Conservation (phyloP, 1,140 invertebrate genomes). For the Tribolium madens region DNA sequence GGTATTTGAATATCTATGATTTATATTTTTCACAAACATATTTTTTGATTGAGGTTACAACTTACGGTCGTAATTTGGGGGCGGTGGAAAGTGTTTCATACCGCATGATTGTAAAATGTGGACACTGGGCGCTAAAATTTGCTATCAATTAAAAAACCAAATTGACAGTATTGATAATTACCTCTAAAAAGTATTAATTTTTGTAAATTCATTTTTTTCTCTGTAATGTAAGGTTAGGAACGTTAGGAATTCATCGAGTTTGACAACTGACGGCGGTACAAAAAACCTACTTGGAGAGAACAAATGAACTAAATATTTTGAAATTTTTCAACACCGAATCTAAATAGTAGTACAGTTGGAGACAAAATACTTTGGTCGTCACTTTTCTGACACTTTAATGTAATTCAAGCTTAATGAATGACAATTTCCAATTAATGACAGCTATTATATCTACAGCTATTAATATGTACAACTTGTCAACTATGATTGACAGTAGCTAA, state of each 20-base stretch:
- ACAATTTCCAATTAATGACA: too few species aligned
- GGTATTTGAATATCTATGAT: constrained; percentile 79
- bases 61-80: constrained; percentile 73
- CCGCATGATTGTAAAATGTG: constrained; percentile 66
- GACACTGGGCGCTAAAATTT: constrained; percentile 58
- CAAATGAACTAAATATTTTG: too few species aligned
- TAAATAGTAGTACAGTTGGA: too few species aligned
- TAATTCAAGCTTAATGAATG: too few species aligned
- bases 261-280: neutral
- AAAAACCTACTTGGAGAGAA: too few species aligned
- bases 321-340: too few species aligned
- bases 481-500: too few species aligned
- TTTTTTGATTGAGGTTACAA: constrained; percentile 13
- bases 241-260: neutral
- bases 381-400: too few species aligned
- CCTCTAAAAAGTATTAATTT: constrained; percentile 31
- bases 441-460: too few species aligned
- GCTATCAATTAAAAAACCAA: neutral
- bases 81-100: constrained; percentile 74
- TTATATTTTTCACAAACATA: constrained; percentile 41
- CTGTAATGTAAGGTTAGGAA: neutral
- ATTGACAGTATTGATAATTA: neutral
- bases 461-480: too few species aligned
- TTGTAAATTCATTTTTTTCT: constrained; percentile 34
- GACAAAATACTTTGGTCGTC: too few species aligned